Evolutionary conservation across 1,140 invertebrate species (phyloP).

Genomic region (Temnothorax nylanderi): DNA sequence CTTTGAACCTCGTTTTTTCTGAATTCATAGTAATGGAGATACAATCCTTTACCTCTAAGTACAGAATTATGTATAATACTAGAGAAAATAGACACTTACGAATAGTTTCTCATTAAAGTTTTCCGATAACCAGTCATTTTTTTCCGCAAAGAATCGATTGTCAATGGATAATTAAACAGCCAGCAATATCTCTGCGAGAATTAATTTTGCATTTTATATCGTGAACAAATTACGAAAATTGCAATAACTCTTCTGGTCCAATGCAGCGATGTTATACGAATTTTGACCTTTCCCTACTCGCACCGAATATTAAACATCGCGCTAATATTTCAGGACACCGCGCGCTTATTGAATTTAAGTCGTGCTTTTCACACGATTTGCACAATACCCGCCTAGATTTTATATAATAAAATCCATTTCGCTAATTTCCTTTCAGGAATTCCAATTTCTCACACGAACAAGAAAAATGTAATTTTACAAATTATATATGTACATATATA

Average conservation of each 20-base stretch:
- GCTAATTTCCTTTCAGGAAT: neutral
- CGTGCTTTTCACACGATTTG: slow-evolving; percentile 23
- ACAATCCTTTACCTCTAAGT: neutral
- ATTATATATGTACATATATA: no score
- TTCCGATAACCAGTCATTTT: neutral
- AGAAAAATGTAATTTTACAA: neutral
- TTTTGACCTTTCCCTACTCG: slow-evolving; percentile 25
- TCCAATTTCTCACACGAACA: neutral
- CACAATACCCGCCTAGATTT: neutral
- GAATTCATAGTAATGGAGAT: no score
- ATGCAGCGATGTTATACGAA: slow-evolving; percentile 38
- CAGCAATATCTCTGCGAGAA: neutral
- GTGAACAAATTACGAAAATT: slow-evolving; percentile 24
- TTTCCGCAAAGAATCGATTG: neutral
- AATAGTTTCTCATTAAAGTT: no score
- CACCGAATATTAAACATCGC: slow-evolving; percentile 31
- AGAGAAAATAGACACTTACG: neutral
- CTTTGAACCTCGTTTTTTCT: no score
- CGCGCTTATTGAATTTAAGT: slow-evolving; percentile 45
- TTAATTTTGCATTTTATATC: slow-evolving; percentile 45
- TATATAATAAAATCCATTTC: neutral
- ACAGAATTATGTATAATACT: no score
- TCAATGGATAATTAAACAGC: slow-evolving; percentile 5
- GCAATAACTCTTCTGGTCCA: neutral
- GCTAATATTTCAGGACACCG: slow-evolving; percentile 36